Evolutionary conservation across 2,113 vertebrate species (phyloP).

Genomic region (Caretta caretta): DNA sequence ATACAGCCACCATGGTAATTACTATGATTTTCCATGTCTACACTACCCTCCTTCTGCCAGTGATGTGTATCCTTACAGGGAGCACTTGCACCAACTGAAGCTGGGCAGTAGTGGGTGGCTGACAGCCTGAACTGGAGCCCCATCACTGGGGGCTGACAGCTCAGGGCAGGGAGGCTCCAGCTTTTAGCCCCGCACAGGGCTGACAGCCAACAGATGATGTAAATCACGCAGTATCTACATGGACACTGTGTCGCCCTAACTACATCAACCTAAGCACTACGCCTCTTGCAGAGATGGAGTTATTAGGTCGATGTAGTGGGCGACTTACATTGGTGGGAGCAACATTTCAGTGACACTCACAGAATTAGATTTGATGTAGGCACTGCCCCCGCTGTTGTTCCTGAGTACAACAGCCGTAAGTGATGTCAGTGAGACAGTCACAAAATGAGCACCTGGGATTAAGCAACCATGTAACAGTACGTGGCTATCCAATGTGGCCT

Average conservation of each 20-base stretch:
- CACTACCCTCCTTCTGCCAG: neutral
- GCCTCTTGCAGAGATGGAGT: neutral
- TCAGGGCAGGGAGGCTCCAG: too few species aligned
- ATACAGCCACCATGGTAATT: neutral
- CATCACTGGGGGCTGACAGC: too few species aligned
- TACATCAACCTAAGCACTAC: neutral
- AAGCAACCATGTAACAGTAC: conserved; percentile 50
- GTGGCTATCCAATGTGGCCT: conserved; percentile 57
- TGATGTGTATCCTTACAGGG: neutral
- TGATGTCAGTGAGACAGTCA: neutral
- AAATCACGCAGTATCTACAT: neutral
- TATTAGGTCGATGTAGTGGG: neutral
- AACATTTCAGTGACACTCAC: neutral
- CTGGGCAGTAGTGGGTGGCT: neutral
- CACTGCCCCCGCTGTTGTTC: neutral
- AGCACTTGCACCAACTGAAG: neutral
- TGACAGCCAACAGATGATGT: neutral
- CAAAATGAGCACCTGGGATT: conserved; percentile 54
- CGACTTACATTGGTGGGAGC: neutral
- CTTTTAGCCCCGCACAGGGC: neutral
- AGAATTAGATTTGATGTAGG: neutral
- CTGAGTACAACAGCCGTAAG: neutral
- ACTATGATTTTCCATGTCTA: neutral
- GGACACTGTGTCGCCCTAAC: neutral
- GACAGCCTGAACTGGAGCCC: neutral